These are phyloP conservation scores for Rhegmatorhina hoffmannsi DNA, from an alignment of 2,113 vertebrate genomes.

Conservation along the genomic window DNA sequence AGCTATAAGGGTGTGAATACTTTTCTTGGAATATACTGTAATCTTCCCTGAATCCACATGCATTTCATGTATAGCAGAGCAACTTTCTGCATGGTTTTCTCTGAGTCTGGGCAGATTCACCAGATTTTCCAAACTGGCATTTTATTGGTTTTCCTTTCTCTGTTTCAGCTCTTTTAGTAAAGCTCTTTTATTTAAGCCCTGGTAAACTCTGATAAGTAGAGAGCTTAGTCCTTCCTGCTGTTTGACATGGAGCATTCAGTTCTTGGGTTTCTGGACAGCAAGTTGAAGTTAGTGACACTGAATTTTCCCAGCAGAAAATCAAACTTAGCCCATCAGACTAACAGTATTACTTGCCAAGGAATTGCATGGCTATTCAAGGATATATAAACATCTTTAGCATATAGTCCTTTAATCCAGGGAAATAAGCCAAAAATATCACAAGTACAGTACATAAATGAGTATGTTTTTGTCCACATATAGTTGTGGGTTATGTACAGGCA, in stretches of 20 bases:
- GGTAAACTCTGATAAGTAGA: not conserved
- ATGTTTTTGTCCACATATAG: not conserved
- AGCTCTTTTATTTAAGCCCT: not conserved
- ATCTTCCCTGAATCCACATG: slow-evolving; percentile 19
- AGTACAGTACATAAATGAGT: not conserved
- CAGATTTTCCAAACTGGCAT: slow-evolving; percentile 1
- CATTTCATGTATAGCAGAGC: not conserved
- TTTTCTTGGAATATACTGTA: slow-evolving; percentile 22
- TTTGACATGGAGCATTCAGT: not conserved
- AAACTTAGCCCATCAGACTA: not conserved
- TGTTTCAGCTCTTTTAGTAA: slow-evolving; percentile 27
- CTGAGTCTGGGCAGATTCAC: not conserved
- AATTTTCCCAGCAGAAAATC: not conserved
- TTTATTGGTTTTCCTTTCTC: not conserved
- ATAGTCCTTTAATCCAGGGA: not conserved
- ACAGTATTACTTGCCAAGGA: not conserved
- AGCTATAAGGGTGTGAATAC: not conserved
- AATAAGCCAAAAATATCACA: not conserved
- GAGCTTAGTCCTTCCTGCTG: not conserved
- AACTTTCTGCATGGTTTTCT: not conserved
- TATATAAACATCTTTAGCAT: not conserved
- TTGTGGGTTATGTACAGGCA: not conserved
- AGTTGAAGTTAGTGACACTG: not conserved
- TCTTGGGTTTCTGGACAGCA: not conserved
- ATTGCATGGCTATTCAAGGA: not conserved